Evolutionary conservation across 2,797 vertebrate species (phyloP), one percentile per base, ranked within the genome.

Genomic region (Takifugu rubripes): DNA sequence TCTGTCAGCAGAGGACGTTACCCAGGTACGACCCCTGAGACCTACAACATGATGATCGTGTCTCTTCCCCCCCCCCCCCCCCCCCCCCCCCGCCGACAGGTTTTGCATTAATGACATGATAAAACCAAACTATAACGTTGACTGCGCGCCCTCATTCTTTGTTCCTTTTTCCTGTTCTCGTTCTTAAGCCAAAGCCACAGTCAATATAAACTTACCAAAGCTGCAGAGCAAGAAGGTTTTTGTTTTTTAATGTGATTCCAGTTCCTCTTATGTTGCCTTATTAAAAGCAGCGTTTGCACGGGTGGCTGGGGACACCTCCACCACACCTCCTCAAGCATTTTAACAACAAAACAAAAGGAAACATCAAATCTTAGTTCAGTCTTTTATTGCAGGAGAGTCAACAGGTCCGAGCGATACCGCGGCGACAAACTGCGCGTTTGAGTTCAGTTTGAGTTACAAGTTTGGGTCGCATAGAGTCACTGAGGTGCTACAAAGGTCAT

Each of bases 121-220:
- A 83, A 74, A 78, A 87, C 91, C 88, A 90, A 90, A 40, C 90
- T 87, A 88, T 70, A 83, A 33, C 6, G 9, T 25, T 12, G 12
- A 9, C 46, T 5, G 4, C 17, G 6, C 9, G 21, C 17, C 43
- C 9, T 3, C 31, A 3, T 58, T 58, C 69, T 62, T 62, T 59
- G 70, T 83, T 82, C 78, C 76, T 85, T 58, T 75, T 64, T 86
- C 76, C 70, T 69, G 72, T 75, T 87, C 84, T 83, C 88, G 91
- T 17, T 45, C 84, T 75, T 60, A 62, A 90, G 91, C 91, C 91
- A 92, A 92, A 92, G 73, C 91, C 90, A 90, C 90, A 92, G 89
- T 89, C 88, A 90, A 91, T 92, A 91, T 91, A 91, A 92, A 91
- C 90, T 89, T 89, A 92, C 90, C 87, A 82, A 91, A 90, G 82